These are phyloP conservation scores for Agrilus cyanescens DNA, from an alignment of 2,888 invertebrate genomes.

Conservation along the genomic window DNA sequence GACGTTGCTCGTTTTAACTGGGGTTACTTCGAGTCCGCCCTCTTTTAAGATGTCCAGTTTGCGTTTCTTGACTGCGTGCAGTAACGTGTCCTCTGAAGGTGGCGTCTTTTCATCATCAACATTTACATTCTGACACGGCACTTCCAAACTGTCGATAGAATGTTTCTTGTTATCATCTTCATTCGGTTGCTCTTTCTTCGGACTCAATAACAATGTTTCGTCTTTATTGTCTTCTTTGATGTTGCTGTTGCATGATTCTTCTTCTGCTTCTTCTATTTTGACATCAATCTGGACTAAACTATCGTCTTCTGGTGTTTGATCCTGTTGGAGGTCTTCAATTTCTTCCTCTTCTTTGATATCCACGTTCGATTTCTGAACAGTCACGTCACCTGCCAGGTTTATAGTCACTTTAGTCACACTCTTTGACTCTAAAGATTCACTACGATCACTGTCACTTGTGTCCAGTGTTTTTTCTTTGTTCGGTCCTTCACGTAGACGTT, in stretches of 20 bases:
- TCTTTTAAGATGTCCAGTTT: conserved; percentile 65
- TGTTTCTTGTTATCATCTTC: conserved; percentile 11
- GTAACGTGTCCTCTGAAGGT: conserved; percentile 23
- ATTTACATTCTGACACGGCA: conserved; percentile 33
- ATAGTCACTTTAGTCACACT: conserved; percentile 19
- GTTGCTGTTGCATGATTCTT: too few relatives aligned
- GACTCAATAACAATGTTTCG: too few relatives aligned
- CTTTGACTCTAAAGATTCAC: conserved; percentile 20
- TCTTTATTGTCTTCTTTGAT: neutral
- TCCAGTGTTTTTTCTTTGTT: conserved; percentile 9
- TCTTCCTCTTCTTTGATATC: conserved; percentile 17
- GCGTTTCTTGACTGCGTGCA: conserved; percentile 48
- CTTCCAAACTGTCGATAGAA: conserved; percentile 31
- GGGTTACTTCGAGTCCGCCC: conserved; percentile 63
- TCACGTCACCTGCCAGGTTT: conserved; percentile 16
- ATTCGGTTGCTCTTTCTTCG: neutral
- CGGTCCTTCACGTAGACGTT: conserved; percentile 31
- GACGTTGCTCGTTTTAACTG: conserved; percentile 35
- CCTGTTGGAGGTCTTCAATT: conserved; percentile 4
- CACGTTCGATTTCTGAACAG: conserved; percentile 8
- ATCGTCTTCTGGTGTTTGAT: too few relatives aligned
- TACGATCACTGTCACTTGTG: too few relatives aligned
- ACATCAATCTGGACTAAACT: neutral
- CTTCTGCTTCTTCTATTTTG: conserved; percentile 16
- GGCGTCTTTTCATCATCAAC: conserved; percentile 15